Percentiles rank a stretch among this genome's conserved stretches.
These are phyloP conservation scores for Therioaphis trifolii DNA, from an alignment of 2,888 invertebrate species.

Conservation along the genomic window DNA sequence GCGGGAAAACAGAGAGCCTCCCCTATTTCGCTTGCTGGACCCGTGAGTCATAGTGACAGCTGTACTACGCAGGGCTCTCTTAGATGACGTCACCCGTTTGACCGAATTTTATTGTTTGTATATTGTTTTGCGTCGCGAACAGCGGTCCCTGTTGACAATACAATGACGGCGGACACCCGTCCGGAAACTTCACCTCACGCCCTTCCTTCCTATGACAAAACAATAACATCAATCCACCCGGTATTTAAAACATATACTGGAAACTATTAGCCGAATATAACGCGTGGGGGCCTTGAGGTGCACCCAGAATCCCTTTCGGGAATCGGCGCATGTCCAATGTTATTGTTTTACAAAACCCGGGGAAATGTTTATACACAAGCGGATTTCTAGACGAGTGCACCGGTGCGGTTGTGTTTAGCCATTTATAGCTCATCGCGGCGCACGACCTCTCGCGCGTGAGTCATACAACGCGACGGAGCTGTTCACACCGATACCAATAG, in stretches of 20 bases:
- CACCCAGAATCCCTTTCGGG: conserved; percentile 7
- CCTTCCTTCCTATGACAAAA: conserved; percentile 7
- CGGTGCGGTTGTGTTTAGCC: conserved; percentile 51
- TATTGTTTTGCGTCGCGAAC: conserved; percentile 43
- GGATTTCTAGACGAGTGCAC: conserved; percentile 56
- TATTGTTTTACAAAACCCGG: conserved; percentile 5
- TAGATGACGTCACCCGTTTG: conserved; percentile 57
- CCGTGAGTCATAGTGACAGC: conserved; percentile 19
- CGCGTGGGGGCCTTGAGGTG: neutral
- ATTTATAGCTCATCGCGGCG: conserved; percentile 59
- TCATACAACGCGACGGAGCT: conserved; percentile 31
- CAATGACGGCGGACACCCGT: conserved; percentile 32
- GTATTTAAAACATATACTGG: conserved; percentile 36
- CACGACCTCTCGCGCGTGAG: conserved; percentile 44
- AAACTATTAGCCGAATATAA: neutral
- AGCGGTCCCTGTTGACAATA: conserved; percentile 39
- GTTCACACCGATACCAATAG: conserved; percentile 41
- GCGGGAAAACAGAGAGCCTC: conserved; percentile 34
- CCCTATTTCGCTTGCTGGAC: neutral
- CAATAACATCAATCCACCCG: conserved; percentile 10
- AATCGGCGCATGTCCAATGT: neutral
- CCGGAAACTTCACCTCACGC: conserved; percentile 44
- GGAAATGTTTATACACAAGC: conserved; percentile 19
- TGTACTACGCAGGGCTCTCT: conserved; percentile 25
- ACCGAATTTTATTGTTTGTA: conserved; percentile 61